Base-by-base conservation (phyloP, 2,888 invertebrate genomes). In the Serripes groenlandicus region DNA sequence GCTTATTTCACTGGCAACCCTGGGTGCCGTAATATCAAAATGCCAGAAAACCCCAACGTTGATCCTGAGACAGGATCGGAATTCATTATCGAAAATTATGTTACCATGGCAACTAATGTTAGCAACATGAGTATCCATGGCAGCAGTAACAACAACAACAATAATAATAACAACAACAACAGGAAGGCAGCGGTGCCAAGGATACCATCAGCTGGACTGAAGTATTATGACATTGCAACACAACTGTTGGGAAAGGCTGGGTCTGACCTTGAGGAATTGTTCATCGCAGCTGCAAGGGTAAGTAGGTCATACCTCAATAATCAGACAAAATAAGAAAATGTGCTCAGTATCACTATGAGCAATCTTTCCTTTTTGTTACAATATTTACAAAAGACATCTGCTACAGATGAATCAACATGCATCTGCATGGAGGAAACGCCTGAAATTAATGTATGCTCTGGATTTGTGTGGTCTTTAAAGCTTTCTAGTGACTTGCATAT, bases 171-270 rank as follows among this genome's bases (percentile, higher is more conserved):
- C 49, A 62, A 30, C 42, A 78, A 72, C 62, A 80, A 70, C 68
- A 80, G 74, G 52, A 69, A 74, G 74, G 70, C 73, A n/a, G 64
- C 78, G 34, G 73, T 72, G 7, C 81, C 75, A 7, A 60, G 86
- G 60, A 82, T 86, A 60, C 80, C 86, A 1, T 86, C 86, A 28
- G 86, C 86, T 23, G 82, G 75, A 23, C 56, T 74, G 56, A 89
- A 89, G 77, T 92, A 93, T 71, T 91, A 92, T 88, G 92, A 92
- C 83, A 92, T 93, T 62, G 92, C 93, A 35, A 89, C 91, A 54
- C 90, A 91, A 72, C 84, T 93, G 32, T 85, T 93, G 49, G 91
- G 92, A 52, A 88, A 88, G 64, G 88, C 89, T 26, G 88, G 91
- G 9, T 88, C 90, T 1, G 92, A 93, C 75, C 70, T 93, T 30